These are phyloP conservation scores for Drosophila nannoptera DNA, from an alignment of 1,140 invertebrate species.

Conservation along the genomic window DNA sequence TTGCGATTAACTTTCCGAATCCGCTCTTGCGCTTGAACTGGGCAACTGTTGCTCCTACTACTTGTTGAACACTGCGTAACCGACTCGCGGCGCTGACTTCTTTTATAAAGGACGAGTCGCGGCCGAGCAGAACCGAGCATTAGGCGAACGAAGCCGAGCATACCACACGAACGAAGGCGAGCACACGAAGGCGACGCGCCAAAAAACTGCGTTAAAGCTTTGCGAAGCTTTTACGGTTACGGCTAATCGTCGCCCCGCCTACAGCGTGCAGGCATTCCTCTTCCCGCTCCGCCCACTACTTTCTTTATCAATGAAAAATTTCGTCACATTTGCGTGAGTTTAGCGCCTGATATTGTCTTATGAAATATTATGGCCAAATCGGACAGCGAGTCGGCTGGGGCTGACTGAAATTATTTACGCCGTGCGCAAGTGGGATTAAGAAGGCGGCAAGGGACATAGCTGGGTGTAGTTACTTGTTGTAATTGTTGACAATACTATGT, in stretches of 20 bases:
- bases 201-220: constrained; percentile 69
- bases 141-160: constrained; percentile 2
- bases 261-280: too few species aligned
- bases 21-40: constrained; percentile 2
- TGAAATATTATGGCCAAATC: constrained; percentile 51
- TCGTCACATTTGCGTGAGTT: constrained; percentile 54
- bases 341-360: constrained; percentile 39
- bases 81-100: constrained; percentile 57
- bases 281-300: background rate
- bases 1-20: constrained; percentile 13
- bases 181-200: constrained; percentile 33
- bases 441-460: constrained; percentile 49
- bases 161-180: background rate
- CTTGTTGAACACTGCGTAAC: constrained; percentile 75
- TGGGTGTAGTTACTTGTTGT: constrained; percentile 11
- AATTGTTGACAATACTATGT: constrained; percentile 60
- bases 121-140: constrained; percentile 19
- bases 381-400: constrained; percentile 19
- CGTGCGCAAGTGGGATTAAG: constrained; percentile 38
- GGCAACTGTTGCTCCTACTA: constrained; percentile 73
- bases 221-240: constrained; percentile 44
- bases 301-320: constrained; percentile 72
- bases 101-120: constrained; percentile 58
- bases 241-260: background rate
- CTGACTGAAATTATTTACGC: constrained; percentile 60